A percentile compares a stretch with the other conserved stretches of the same genome.
Evolutionary conservation across 2,888 invertebrate species (phyloP).

Genomic region (Acholoe squamosa): DNA sequence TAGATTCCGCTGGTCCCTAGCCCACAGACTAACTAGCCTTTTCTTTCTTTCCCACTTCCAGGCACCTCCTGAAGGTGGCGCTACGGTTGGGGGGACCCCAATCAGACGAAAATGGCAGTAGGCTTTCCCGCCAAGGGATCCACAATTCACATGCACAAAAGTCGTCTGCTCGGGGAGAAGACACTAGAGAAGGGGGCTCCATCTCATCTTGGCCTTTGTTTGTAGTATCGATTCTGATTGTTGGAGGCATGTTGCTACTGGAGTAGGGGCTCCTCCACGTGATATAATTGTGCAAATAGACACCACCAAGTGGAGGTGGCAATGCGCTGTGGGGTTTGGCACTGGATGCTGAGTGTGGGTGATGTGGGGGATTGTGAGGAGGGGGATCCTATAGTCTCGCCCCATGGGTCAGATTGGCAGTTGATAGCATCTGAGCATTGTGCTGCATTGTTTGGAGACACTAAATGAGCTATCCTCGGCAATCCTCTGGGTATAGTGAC

Average conservation of each 20-base stretch:
- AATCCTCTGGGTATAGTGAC: not conserved
- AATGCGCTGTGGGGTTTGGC: not conserved
- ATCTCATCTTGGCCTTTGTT: slow-evolving; percentile 27
- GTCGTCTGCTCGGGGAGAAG: slow-evolving; percentile 35
- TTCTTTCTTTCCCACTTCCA: not conserved
- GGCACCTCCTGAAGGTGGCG: slow-evolving; percentile 32
- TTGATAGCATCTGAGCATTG: not conserved
- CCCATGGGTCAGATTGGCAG: not conserved
- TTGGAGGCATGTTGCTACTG: not conserved
- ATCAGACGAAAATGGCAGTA: not conserved
- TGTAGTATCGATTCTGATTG: slow-evolving; percentile 26
- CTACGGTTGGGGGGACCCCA: not conserved
- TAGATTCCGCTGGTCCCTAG: not conserved
- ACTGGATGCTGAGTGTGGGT: not conserved
- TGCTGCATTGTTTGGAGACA: not conserved
- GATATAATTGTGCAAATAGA: slow-evolving; percentile 55
- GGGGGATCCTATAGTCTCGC: not conserved
- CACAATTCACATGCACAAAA: slow-evolving; percentile 15
- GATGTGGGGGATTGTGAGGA: not conserved
- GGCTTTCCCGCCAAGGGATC: not conserved
- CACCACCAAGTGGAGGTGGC: not conserved
- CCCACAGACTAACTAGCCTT: not conserved
- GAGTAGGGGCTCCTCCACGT: not conserved
- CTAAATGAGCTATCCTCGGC: not conserved
- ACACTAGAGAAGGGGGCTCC: slow-evolving; percentile 9